Conservation (phyloP, 2,797 vertebrate species). For the Nannoperca australis region DNA sequence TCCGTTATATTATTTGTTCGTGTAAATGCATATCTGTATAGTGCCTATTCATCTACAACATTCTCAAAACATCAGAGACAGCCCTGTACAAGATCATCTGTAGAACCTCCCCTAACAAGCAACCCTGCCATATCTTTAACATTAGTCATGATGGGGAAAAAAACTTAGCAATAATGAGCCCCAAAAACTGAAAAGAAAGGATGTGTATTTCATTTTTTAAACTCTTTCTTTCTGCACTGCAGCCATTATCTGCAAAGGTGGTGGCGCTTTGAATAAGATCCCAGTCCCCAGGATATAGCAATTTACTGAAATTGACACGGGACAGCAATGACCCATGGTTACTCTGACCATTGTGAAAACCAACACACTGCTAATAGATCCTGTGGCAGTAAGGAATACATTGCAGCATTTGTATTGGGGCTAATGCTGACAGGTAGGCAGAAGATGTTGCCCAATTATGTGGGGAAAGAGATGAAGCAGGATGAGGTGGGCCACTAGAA, state of each 20-base stretch:
- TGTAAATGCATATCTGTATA: not conserved
- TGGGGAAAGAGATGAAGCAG: constrained; percentile 50
- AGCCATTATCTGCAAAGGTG: constrained; percentile 26
- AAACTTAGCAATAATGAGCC: not conserved
- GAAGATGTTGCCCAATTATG: constrained; percentile 66
- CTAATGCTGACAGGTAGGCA: constrained; percentile 62
- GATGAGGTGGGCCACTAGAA: constrained; percentile 60
- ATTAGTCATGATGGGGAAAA: not conserved
- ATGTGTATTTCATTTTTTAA: not conserved
- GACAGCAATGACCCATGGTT: constrained; percentile 32
- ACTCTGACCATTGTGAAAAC: constrained; percentile 40
- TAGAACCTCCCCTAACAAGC: not conserved
- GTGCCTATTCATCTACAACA: not conserved
- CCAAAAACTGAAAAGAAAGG: not conserved
- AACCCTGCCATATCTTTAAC: not conserved
- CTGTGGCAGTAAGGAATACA: constrained; percentile 36
- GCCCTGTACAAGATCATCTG: not conserved
- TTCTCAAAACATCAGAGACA: not conserved
- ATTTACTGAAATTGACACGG: constrained; percentile 39
- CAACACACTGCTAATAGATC: constrained; percentile 46
- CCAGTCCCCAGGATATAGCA: constrained; percentile 28
- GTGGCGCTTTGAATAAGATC: constrained; percentile 31
- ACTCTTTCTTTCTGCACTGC: not conserved
- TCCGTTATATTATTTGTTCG: not conserved
- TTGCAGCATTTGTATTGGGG: constrained; percentile 50